phyloP scores from a whole-genome alignment of 2,797 vertebrate genomes.

The Sardinella longiceps region DNA sequence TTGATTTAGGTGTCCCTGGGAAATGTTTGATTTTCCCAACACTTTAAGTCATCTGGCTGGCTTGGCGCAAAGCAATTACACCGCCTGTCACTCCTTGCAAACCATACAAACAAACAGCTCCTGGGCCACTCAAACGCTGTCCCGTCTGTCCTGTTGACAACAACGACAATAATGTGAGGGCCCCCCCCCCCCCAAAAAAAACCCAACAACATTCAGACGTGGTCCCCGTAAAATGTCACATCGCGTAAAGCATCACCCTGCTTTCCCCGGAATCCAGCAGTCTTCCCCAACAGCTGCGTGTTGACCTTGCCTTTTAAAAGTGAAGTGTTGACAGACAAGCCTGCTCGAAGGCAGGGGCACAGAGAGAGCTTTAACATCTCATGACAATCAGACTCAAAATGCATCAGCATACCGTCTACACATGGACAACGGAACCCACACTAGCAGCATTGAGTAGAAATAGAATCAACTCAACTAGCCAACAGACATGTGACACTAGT shows the following conservation, averaged over 20 bases:
- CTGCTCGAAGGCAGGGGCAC: not conserved
- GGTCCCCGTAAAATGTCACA: not conserved
- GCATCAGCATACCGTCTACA: not conserved
- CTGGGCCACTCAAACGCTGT: not conserved
- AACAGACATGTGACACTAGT: not conserved
- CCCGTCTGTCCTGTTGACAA: not conserved
- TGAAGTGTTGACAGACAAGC: not conserved
- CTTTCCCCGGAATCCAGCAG: not conserved
- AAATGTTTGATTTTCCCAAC: not conserved
- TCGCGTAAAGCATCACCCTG: not conserved
- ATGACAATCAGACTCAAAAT: not conserved
- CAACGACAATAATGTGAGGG: not conserved
- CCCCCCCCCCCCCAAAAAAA: no score
- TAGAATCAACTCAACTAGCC: not conserved
- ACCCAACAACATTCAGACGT: not conserved
- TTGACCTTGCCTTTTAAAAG: not conserved
- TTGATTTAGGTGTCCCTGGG: slow-evolving; percentile 57
- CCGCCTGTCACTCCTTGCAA: not conserved
- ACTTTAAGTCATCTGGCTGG: slow-evolving; percentile 5
- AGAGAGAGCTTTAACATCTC: not conserved
- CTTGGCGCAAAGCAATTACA: slow-evolving; percentile 10
- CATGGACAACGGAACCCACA: not conserved
- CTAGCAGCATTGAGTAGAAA: not conserved
- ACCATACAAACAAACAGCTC: not conserved
- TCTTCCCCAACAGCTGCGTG: not conserved